Evolutionary conservation across 2,797 vertebrate genomes (phyloP).

Genomic region (Siniperca undulata): DNA sequence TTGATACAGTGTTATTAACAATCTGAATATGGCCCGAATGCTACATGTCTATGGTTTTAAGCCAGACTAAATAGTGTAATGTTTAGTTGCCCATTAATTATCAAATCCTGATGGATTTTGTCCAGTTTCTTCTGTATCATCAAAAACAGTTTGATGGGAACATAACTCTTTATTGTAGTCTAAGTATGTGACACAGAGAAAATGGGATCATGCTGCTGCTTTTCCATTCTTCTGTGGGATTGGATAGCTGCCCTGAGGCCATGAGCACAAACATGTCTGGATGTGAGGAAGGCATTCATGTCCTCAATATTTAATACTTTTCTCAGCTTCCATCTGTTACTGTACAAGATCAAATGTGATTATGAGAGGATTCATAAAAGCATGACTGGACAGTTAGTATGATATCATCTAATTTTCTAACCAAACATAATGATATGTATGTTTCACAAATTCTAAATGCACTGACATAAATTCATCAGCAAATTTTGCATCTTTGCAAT

Average conservation of each 20-base stretch:
- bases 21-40: neutral
- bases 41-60: neutral
- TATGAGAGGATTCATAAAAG: constrained; percentile 17
- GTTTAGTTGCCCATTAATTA: neutral
- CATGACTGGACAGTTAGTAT: neutral
- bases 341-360: constrained; percentile 34
- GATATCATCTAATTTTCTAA: constrained; percentile 2
- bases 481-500: constrained; percentile 1
- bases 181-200: constrained; percentile 6
- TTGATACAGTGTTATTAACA: neutral
- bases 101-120: neutral
- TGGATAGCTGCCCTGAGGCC: constrained; percentile 31
- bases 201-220: constrained; percentile 16
- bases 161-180: neutral
- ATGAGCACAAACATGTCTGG: constrained; percentile 34
- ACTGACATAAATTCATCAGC: neutral
- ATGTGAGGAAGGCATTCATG: constrained; percentile 33
- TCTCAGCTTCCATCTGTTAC: constrained; percentile 48
- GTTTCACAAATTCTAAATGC: neutral
- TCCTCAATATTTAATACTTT: constrained; percentile 51
- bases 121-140: neutral
- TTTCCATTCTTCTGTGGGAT: constrained; percentile 37
- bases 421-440: neutral
- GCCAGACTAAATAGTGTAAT: neutral
- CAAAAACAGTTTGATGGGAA: neutral